Percentiles rank a stretch among this genome's conserved stretches.
phyloP scores from a whole-genome alignment of 2,888 invertebrate genomes.

The Pseudococcus viburni region DNA sequence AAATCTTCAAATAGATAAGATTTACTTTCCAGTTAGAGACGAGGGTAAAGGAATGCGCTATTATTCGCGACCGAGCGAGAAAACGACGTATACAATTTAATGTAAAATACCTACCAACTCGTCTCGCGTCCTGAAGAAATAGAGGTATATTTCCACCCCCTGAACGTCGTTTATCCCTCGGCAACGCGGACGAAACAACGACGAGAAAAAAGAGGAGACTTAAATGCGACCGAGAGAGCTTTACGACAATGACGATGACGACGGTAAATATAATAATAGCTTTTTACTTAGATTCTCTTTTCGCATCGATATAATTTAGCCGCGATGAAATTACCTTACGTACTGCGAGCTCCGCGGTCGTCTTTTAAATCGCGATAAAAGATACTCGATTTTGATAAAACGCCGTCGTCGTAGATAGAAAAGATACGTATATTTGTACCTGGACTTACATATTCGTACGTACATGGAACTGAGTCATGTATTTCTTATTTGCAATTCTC shows the following conservation, averaged over 20 bases:
- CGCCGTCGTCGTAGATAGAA: not conserved
- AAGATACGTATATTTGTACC: not conserved
- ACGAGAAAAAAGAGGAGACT: conserved; percentile 23
- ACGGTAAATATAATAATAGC: conserved; percentile 46
- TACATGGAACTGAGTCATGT: not conserved
- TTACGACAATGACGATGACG: conserved; percentile 15
- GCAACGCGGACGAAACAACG: not conserved
- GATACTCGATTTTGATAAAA: not conserved
- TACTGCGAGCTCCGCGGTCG: not conserved
- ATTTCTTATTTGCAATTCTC: not conserved
- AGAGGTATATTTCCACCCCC: not conserved
- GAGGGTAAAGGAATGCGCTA: not conserved
- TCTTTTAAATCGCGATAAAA: conserved; percentile 31
- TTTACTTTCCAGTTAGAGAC: not conserved
- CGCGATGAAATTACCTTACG: not conserved
- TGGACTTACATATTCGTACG: not conserved
- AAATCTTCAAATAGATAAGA: conserved; percentile 45
- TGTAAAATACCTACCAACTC: conserved; percentile 18
- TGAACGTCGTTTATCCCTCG: not conserved
- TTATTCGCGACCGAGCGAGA: conserved; percentile 32
- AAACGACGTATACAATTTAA: conserved; percentile 41
- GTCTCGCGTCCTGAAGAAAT: not conserved
- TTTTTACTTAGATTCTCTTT: conserved; percentile 26
- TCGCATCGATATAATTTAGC: conserved; percentile 40
- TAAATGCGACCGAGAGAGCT: conserved; percentile 25